Base-by-base conservation (phyloP, 2,797 vertebrate genomes). In the Rhabdomys pumilio region DNA sequence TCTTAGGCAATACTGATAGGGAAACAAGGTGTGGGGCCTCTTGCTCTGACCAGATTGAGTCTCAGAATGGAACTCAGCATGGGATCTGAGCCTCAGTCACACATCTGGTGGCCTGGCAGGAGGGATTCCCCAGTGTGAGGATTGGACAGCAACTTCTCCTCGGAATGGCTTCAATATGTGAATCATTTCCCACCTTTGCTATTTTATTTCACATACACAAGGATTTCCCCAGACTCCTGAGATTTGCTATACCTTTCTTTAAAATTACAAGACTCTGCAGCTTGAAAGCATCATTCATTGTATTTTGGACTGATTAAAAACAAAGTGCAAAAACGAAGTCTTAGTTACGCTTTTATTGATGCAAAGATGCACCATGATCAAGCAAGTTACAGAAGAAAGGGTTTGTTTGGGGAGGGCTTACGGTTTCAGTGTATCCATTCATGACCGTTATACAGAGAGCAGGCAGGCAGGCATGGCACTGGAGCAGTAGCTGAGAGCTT, bases 151-250 rank as follows among this genome's bases (percentile, higher is more conserved):
- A 34, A 38, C 50, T 7, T 29, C 44, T 73, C 59, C 59, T 67
- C 76, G 50, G n/a, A 90, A 61, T 85, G 53, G 50, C 50, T 57
- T 34, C 11, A 73, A 19, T 31, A 20, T 38, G 13, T 76, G 29
- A 73, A 10, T 4, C 19, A 24, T 3, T 53, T 24, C 4, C 12
- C 4, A n/a, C 44, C 1, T 72, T 77, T 44, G 63, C 87, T 97
- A 15, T 47, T 89, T 63, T 86, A 93, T 31, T 69, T 91, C 57
- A 38, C 61, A 0, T 9, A 7, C 76, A 50, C 47, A 61, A 57
- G 65, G 57, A 79, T 90, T 82, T 89, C 79, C 79, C 75, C 53
- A 79, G 65, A 22, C 59, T 90, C 81, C 12, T 38, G 47, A n/a
- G 12, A 77, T n/a, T 44, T 29, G 26, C 41, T 20, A 67, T 11